Evolutionary conservation across 2,888 invertebrate genomes (phyloP).

Genomic region (Brassicogethes aeneus): DNA sequence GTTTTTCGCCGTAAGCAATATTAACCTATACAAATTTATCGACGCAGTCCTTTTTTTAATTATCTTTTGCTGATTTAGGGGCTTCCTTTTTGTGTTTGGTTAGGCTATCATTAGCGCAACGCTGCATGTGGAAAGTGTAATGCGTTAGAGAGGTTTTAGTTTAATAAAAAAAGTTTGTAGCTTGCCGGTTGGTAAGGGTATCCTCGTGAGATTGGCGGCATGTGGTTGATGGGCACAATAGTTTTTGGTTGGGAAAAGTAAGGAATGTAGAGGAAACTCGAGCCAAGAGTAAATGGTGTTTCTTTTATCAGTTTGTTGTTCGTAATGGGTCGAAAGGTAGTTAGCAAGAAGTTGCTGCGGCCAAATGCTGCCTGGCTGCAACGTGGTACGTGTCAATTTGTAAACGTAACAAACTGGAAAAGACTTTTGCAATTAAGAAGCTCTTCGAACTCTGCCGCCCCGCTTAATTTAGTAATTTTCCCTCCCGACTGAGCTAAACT

Average conservation of each 20-base stretch:
- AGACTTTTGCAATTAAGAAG: conserved; percentile 38
- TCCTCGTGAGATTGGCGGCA: conserved; percentile 5
- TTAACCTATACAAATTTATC: conserved; percentile 1
- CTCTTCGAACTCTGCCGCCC: conserved; percentile 26
- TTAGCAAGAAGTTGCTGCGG: conserved; percentile 26
- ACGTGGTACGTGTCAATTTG: conserved; percentile 39
- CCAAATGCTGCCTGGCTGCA: conserved; percentile 24
- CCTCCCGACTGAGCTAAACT: conserved; percentile 13
- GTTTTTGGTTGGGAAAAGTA: not conserved
- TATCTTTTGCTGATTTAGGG: conserved; percentile 1
- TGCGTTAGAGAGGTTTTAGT: not conserved
- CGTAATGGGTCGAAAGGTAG: conserved; percentile 29
- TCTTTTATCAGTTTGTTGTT: conserved; percentile 35
- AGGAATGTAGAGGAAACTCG: conserved; percentile 18
- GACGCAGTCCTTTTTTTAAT: conserved; percentile 6
- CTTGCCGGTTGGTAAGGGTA: not conserved
- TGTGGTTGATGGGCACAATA: conserved; percentile 3
- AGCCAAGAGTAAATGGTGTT: conserved; percentile 28
- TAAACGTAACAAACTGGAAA: conserved; percentile 39
- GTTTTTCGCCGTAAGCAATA: not conserved
- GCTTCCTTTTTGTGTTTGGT: conserved; percentile 6
- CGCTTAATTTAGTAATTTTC: conserved; percentile 30
- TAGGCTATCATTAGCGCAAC: too few relatives aligned
- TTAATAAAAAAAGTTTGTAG: conserved; percentile 5
- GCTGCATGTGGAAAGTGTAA: not conserved